A percentile compares a stretch with the other conserved stretches of the same genome.
Conservation (phyloP, 2,797 vertebrate species). For the Acrocephalus scirpaceus region DNA sequence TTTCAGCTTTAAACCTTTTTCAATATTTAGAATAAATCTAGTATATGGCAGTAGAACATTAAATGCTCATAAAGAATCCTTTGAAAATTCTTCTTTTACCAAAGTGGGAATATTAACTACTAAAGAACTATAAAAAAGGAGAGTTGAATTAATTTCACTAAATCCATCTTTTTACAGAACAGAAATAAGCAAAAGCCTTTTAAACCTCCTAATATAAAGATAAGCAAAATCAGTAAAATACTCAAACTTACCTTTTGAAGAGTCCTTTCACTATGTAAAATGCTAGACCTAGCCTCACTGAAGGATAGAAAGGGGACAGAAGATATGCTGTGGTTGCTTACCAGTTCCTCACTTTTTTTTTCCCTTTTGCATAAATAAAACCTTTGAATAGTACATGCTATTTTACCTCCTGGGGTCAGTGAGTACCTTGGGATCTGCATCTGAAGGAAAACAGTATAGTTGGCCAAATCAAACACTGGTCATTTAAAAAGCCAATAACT, state of each 20-base stretch:
- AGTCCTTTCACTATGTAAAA: background rate
- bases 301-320: background rate
- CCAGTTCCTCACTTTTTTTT: background rate
- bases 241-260: background rate
- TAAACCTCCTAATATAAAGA: background rate
- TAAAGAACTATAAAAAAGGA: background rate
- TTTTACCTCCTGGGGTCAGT: background rate
- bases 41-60: background rate
- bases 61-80: background rate
- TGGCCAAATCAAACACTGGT: background rate
- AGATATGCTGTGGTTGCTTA: fast-evolving
- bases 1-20: background rate
- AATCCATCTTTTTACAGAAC: background rate
- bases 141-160: background rate
- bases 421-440: background rate
- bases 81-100: background rate
- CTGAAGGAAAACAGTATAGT: background rate
- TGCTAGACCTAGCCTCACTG: background rate
- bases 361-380: background rate
- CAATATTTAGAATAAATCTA: background rate
- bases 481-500: background rate
- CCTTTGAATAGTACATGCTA: background rate
- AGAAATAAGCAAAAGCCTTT: background rate
- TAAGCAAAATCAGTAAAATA: background rate
- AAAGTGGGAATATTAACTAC: background rate